These are phyloP conservation scores for Stegodyphus dumicola DNA, from an alignment of 1,140 invertebrate species.

Conservation along the genomic window DNA sequence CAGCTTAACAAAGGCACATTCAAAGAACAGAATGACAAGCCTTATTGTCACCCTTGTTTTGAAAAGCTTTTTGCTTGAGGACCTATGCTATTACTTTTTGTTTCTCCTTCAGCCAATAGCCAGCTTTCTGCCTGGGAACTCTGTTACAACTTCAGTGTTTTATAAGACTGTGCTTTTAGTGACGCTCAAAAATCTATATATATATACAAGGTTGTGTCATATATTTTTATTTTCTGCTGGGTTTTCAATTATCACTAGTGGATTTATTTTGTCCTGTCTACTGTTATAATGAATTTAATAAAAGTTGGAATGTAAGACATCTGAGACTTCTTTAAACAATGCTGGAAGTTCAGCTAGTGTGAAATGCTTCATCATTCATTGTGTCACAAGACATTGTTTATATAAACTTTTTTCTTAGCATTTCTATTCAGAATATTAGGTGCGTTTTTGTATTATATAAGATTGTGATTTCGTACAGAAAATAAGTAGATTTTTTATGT, in stretches of 20 bases:
- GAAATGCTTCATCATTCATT: background rate
- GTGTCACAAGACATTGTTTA: background rate
- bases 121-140: conserved; percentile 2
- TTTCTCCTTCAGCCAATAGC: conserved; percentile 20
- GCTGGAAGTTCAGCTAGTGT: background rate
- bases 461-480: background rate
- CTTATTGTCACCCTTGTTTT: conserved; percentile 97
- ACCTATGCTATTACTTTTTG: background rate
- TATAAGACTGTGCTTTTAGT: conserved; percentile 30
- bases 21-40: conserved; percentile 97
- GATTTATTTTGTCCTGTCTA: background rate
- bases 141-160: background rate
- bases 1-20: conserved; percentile 98
- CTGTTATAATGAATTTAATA: background rate
- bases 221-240: conserved; percentile 6
- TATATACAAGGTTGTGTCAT: conserved; percentile 33
- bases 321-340: too few relatives aligned
- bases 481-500: background rate
- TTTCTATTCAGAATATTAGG: background rate
- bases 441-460: too few relatives aligned
- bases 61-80: conserved; percentile 87
- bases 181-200: background rate
- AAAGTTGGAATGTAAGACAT: background rate
- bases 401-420: background rate
- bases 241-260: background rate